Evolutionary conservation across 2,888 invertebrate genomes (phyloP), one percentile per base, ranked within the genome.

Genomic region (Dicranocentrus wangi): DNA sequence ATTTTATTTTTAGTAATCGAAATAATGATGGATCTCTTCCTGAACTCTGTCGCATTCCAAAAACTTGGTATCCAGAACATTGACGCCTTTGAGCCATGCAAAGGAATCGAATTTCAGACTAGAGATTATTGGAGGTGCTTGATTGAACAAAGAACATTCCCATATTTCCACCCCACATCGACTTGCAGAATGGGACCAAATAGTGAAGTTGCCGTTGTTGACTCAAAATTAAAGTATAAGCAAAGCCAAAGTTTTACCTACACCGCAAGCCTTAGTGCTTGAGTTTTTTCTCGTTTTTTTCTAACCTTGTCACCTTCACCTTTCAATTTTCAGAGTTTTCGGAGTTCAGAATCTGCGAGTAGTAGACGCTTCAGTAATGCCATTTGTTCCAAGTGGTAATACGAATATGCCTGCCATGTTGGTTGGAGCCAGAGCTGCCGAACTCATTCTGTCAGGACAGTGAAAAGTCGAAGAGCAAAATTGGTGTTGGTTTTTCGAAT

Each of bases 101-200:
- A 55, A 32, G 42, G 27, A 23, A 25, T 58, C 10, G 72, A 70
- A 17, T 73, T 78, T 47, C 25, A 55, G 1, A 78, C 65, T 5
- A 51, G 65, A 13, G 83, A 82, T 10, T 83, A 82, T 27, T 83
- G 78, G 75, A 60, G 39, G 23, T 83, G 83, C 28, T 73, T 27
- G 5, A 28, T 81, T 63, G 8, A 75, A 28, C 47, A 60, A 25
- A 60, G 21, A 27, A 8, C 55, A 2, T 47, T 47, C 1, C 83
- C 61, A 0, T 32, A 19, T n/a, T 32, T 69, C 25, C 81, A 82
- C 58, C 71, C 82, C 27, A 83, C 83, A 0, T 83, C 83, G 7
- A 78, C 83, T 15, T 81, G 81, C 32, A 63, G 83, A 42, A 83
- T 83, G 83, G 83, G 82, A 1, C 78, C 79, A 43, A 83, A 82